phyloP scores from a whole-genome alignment of 2,113 vertebrate genomes.

The Harpagus bidentatus region DNA sequence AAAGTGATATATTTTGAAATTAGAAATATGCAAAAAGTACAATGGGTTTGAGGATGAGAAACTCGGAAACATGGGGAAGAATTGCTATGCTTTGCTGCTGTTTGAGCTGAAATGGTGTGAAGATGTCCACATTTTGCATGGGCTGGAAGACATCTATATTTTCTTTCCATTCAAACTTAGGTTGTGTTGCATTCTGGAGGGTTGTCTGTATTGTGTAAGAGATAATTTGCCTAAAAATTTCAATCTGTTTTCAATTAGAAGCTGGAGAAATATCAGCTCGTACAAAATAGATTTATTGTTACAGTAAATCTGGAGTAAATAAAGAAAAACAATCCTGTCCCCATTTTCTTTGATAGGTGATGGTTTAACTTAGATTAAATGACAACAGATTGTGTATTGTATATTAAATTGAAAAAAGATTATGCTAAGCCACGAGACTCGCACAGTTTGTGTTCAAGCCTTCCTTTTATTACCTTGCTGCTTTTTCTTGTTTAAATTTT shows the following conservation, averaged over 20 bases:
- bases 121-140: background rate
- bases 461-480: background rate
- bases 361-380: background rate
- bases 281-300: background rate
- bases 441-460: background rate
- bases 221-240: background rate
- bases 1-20: background rate
- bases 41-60: background rate
- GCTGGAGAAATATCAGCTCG: background rate
- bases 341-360: background rate
- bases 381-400: background rate
- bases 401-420: background rate
- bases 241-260: background rate
- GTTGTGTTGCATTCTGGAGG: background rate
- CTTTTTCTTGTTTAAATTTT: background rate
- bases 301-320: background rate
- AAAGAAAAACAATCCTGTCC: background rate
- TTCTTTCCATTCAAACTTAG: background rate
- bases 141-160: background rate
- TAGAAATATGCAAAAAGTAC: background rate
- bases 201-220: background rate
- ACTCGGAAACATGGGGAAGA: background rate
- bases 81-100: background rate
- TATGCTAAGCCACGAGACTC: background rate
- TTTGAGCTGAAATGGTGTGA: background rate